Conservation (phyloP, 2,888 invertebrate species). For the Frankliniella intonsa region DNA sequence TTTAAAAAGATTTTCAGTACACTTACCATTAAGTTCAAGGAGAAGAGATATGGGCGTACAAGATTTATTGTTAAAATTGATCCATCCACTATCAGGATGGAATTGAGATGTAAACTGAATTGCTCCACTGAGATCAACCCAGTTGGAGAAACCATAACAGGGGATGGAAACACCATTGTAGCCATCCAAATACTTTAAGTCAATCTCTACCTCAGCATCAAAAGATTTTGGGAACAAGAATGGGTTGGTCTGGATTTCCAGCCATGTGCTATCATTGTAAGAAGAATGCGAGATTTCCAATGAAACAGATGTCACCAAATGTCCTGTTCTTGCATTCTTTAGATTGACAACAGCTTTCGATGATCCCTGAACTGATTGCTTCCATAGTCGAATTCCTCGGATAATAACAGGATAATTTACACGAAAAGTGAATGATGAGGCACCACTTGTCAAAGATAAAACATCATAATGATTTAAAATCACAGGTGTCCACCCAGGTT, state of each 20-base stretch:
- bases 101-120: conserved; percentile 33
- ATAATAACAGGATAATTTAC: neutral
- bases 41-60: conserved; percentile 33
- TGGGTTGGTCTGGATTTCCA: conserved; percentile 13
- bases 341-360: neutral
- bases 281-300: neutral
- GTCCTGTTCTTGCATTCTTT: neutral
- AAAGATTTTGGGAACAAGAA: conserved; percentile 36
- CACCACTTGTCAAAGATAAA: neutral
- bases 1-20: neutral
- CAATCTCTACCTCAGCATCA: conserved; percentile 35
- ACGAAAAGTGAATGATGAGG: neutral
- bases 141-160: conserved; percentile 30
- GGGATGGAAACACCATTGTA: neutral
- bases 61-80: conserved; percentile 32
- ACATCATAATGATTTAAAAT: neutral
- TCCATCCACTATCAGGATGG: conserved; percentile 31
- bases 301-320: neutral
- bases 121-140: conserved; percentile 34
- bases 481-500: conserved; percentile 25
- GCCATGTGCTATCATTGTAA: neutral
- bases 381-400: neutral
- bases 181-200: no score
- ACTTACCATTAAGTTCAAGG: conserved; percentile 36
- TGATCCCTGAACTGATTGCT: neutral